Conservation (phyloP, 2,888 invertebrate species). For the Tiliacea citrago region DNA sequence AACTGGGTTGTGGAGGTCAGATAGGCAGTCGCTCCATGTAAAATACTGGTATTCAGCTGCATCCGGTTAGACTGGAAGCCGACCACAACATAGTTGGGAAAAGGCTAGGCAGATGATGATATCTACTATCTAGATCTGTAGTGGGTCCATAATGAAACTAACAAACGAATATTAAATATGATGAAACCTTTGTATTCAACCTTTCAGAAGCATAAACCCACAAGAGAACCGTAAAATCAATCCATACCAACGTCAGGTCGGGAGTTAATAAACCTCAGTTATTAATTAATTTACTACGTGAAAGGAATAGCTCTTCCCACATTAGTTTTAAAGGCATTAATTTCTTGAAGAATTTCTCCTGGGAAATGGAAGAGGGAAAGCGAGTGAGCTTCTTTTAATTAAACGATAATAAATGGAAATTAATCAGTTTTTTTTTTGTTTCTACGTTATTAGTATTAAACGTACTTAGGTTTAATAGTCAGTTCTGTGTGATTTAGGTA, state of each 20-base stretch:
- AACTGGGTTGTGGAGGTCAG: too few relatives aligned
- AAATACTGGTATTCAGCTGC: too few relatives aligned
- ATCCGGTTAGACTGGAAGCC: too few relatives aligned
- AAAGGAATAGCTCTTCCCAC: constrained; percentile 32
- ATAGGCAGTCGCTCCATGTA: too few relatives aligned
- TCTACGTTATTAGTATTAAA: background rate
- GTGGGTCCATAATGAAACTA: background rate
- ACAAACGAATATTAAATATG: constrained; percentile 6
- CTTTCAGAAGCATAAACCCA: background rate
- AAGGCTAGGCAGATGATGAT: too few relatives aligned
- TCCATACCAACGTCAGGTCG: background rate
- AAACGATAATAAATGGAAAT: constrained; percentile 46
- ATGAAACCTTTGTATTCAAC: background rate
- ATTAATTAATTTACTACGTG: constrained; percentile 38
- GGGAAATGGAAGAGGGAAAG: constrained; percentile 27
- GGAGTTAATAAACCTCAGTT: constrained; percentile 10
- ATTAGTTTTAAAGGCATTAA: constrained; percentile 47
- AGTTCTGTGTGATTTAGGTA: background rate
- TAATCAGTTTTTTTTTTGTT: constrained; percentile 14
- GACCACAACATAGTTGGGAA: too few relatives aligned
- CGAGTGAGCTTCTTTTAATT: constrained; percentile 58
- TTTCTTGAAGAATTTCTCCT: constrained; percentile 43
- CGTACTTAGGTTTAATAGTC: background rate
- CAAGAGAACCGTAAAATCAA: constrained; percentile 13
- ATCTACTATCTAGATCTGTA: background rate